These are phyloP conservation scores for Pangasianodon gigas DNA, from an alignment of 2,113 vertebrate species.

Conservation along the genomic window DNA sequence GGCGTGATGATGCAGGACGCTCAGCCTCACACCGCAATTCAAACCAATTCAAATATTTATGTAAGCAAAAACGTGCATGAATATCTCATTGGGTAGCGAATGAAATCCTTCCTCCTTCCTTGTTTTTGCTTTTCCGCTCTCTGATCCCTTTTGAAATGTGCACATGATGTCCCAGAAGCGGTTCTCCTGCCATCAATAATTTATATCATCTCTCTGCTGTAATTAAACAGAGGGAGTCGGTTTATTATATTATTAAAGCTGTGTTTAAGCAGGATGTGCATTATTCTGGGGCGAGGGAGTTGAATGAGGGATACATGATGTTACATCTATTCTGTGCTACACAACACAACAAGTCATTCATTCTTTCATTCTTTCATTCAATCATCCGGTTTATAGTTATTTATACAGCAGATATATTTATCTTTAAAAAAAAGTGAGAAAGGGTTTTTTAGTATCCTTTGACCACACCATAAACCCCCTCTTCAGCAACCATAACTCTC, in stretches of 20 bases:
- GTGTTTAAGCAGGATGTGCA: conserved; percentile 32
- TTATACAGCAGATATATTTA: background rate
- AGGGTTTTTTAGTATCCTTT: too few relatives aligned
- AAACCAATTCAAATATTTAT: conserved; percentile 46
- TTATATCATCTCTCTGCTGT: conserved; percentile 37
- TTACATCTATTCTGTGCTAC: background rate
- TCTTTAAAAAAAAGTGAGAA: background rate
- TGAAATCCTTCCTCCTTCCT: conserved; percentile 42
- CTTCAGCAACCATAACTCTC: background rate
- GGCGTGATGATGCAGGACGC: background rate
- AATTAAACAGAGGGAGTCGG: conserved; percentile 41
- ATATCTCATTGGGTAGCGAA: conserved; percentile 38
- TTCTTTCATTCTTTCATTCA: background rate
- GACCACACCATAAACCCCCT: too few relatives aligned
- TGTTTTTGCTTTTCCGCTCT: conserved; percentile 35
- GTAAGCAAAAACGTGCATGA: conserved; percentile 47
- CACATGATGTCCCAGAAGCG: conserved; percentile 36
- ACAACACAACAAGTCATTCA: background rate
- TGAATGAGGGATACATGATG: background rate
- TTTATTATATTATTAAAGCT: conserved; percentile 35
- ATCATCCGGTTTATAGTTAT: background rate
- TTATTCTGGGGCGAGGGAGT: background rate
- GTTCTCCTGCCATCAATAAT: conserved; percentile 46
- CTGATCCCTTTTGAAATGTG: conserved; percentile 44
- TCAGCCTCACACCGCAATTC: background rate